phyloP scores from a whole-genome alignment of 2,797 vertebrate genomes.

The Pyrocephalus nanus region DNA sequence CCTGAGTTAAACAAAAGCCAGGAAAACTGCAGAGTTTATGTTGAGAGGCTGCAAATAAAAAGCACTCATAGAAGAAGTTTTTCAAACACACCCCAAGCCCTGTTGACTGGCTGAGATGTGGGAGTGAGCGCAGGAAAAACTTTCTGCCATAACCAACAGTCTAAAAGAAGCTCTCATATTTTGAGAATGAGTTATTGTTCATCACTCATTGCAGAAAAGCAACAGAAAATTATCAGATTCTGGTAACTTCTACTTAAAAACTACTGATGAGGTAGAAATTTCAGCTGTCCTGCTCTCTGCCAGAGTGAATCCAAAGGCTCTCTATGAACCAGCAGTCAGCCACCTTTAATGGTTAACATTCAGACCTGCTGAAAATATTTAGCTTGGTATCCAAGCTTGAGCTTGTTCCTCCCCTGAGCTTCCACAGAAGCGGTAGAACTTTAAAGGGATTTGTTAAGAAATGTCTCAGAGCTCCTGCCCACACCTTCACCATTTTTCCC shows the following conservation, averaged over 20 bases:
- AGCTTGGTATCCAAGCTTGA: not conserved
- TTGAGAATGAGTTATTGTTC: not conserved
- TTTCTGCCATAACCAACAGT: not conserved
- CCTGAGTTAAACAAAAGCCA: not conserved
- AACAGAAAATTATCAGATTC: not conserved
- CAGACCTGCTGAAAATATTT: not conserved
- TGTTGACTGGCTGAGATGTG: not conserved
- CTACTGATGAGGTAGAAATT: not conserved
- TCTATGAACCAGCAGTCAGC: not conserved
- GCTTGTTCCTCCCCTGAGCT: not conserved
- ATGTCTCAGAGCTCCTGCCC: not conserved
- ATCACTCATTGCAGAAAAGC: not conserved
- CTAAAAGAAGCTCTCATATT: not conserved
- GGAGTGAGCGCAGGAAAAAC: not conserved
- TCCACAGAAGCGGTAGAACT: not conserved
- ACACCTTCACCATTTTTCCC: not conserved
- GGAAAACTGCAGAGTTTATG: not conserved
- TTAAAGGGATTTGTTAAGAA: not conserved
- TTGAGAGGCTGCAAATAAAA: not conserved
- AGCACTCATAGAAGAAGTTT: not conserved
- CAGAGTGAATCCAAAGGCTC: not conserved
- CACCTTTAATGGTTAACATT: not conserved
- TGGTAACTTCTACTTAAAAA: not conserved
- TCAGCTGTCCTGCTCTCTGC: not conserved
- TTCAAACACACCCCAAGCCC: not conserved